phyloP scores from a whole-genome alignment of 2,113 vertebrate species.

The Sphaerodactylus townsendi region DNA sequence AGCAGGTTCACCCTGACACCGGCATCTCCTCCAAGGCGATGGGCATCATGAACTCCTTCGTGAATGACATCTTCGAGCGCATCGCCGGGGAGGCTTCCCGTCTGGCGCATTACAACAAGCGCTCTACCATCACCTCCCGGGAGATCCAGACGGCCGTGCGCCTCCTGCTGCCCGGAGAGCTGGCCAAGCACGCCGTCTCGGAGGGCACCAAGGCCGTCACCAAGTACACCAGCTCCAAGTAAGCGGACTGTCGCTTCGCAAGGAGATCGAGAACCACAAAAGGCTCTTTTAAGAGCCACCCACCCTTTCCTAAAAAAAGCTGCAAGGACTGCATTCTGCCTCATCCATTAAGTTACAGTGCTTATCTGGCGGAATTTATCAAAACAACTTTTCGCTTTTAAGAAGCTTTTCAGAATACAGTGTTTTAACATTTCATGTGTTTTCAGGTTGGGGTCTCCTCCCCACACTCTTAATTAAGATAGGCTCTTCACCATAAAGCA shows the following conservation, averaged over 20 bases:
- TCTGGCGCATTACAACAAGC: slow-evolving; percentile 30
- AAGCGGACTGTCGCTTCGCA: background rate
- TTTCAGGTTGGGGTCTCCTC: too few species aligned
- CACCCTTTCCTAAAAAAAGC: background rate
- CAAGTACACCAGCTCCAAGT: slow-evolving; percentile 33
- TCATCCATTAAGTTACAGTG: too few species aligned
- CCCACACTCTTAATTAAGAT: too few species aligned
- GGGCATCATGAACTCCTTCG: slow-evolving; percentile 60
- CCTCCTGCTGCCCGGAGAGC: slow-evolving; percentile 4
- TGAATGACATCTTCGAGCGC: slow-evolving; percentile 59
- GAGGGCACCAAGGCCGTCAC: slow-evolving; percentile 20
- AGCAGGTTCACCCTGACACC: slow-evolving; percentile 58
- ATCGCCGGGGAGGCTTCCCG: slow-evolving; percentile 34
- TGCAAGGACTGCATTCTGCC: too few species aligned
- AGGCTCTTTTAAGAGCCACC: slow-evolving; percentile 27
- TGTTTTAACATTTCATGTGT: too few species aligned
- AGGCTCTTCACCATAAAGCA: too few species aligned
- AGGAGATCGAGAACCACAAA: background rate
- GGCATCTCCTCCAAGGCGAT: slow-evolving; percentile 70
- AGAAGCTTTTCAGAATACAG: too few species aligned
- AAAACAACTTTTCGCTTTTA: too few species aligned
- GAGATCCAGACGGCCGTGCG: slow-evolving; percentile 30
- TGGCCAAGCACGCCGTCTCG: slow-evolving; percentile 17
- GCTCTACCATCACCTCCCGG: slow-evolving; percentile 24
- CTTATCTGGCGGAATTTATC: too few species aligned